Evolutionary conservation across 2,888 invertebrate species (phyloP), one percentile per base, ranked within the genome.

Genomic region (Nebria salina): DNA sequence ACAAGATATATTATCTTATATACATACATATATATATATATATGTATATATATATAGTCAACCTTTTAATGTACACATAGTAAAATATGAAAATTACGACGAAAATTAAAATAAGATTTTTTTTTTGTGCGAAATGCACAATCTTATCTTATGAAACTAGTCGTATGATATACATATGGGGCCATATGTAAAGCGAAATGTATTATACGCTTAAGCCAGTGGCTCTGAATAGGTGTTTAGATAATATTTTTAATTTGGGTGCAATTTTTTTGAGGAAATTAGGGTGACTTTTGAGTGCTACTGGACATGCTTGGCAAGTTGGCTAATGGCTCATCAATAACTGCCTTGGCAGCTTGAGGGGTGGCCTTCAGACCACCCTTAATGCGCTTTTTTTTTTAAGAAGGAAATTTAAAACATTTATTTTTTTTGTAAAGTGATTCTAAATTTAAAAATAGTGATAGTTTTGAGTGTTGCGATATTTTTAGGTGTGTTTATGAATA

Each of bases 351-450:
- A 75, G 75, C 64, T 42, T 54, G 20, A n/a, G 64, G 43, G 75
- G 75, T 75, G 75, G 75, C 20, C 75, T 54, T 54, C 26, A 75
- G 75, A 75, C 75, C 75, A 75, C 75, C 75, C 75, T 43, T 20
- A 54, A 75, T 75, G 75, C 66, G 34, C 34, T 34, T 4, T 34
- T 34, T 34, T 66, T 66, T 8, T 66, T 13, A n/a, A 65, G 65
- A 7, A 0, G 66, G n/a, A 66, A 15, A n/a, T 66, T 34, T 34
- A 34, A 34, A 34, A 34, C 4, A 34, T 34, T 34, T 34, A 1
- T 34, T 1, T 34, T 20, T 20, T 20, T 20, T 20, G 20, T 20
- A 20, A 20, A 20, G 20, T 34, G 2, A 34, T 34, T 34, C 34
- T 34, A 34, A 65, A 15, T 4, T 13, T 65, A 65, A 65, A 65